A percentile compares a stretch with the other conserved stretches of the same genome.
Evolutionary conservation across 92 coral and sea anemone genomes (phyloP).

Genomic region (Metridium senile): DNA sequence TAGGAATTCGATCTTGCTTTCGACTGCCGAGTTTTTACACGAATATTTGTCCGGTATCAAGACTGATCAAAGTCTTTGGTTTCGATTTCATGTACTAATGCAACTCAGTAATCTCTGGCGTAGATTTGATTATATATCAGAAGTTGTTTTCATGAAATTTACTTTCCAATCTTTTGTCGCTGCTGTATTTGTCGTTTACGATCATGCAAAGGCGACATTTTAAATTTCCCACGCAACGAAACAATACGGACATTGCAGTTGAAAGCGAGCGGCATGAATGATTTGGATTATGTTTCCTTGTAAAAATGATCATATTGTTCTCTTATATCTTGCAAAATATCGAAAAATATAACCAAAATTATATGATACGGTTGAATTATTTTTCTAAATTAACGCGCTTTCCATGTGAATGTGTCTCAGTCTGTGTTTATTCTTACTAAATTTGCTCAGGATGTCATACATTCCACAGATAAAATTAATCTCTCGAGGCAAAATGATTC

Average conservation of each 20-base stretch:
- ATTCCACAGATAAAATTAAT: neutral
- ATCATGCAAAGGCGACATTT: constrained; percentile 50
- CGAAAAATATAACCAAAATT: neutral
- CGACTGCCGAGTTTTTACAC: constrained; percentile 13
- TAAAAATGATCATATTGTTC: neutral
- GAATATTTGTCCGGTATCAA: constrained; percentile 22
- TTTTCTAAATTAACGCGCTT: neutral
- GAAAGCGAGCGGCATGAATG: constrained; percentile 28
- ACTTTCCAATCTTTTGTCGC: neutral
- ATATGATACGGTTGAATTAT: neutral
- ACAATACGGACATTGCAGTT: constrained; percentile 26
- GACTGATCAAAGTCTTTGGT: constrained; percentile 17
- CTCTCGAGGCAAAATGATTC: neutral
- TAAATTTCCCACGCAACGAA: constrained; percentile 90
- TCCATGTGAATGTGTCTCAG: neutral
- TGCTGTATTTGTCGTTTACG: constrained; percentile 4
- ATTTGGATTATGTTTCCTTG: neutral
- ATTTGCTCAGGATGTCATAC: constrained; percentile 1
- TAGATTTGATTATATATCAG: neutral
- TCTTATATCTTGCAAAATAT: neutral
- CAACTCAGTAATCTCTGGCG: neutral
- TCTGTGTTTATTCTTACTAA: neutral
- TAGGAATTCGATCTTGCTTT: constrained; percentile 1
- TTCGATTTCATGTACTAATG: constrained; percentile 30
- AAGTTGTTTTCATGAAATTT: constrained; percentile 8